Percentiles rank a stretch among this genome's conserved stretches.
phyloP scores from a whole-genome alignment of 2,797 vertebrate species.

The Megaceryle alcyon region DNA sequence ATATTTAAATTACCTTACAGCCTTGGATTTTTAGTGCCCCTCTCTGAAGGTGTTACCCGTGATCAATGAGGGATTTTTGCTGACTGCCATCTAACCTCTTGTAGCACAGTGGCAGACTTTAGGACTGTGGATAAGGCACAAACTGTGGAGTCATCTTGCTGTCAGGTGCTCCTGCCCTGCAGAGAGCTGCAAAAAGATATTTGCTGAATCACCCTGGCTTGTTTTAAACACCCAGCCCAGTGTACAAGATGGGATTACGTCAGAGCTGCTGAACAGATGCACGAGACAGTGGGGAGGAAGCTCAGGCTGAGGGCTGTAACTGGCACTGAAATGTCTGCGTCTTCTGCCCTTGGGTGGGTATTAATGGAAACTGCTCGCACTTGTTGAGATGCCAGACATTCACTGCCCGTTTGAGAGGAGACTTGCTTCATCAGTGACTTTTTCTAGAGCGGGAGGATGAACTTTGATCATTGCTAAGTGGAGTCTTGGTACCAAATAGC shows the following conservation, averaged over 20 bases:
- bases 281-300: not conserved
- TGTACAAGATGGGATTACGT: not conserved
- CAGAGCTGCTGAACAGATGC: not conserved
- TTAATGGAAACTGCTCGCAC: conserved; percentile 55
- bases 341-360: conserved; percentile 39
- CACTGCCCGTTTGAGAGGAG: not conserved
- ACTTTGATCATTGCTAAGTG: conserved; percentile 4
- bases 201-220: conserved; percentile 57
- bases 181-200: not conserved
- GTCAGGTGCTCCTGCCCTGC: conserved; percentile 25
- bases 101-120: fast-evolving
- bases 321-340: not conserved
- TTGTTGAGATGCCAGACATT: not conserved
- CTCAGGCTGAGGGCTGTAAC: not conserved
- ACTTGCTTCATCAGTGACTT: not conserved
- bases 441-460: conserved; percentile 23
- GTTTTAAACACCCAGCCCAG: not conserved
- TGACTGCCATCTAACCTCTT: not conserved
- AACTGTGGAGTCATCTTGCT: conserved; percentile 50
- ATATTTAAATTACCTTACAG: not conserved
- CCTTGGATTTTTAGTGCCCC: not conserved
- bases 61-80: not conserved
- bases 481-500: not conserved
- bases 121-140: not conserved
- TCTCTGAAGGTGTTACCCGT: not conserved